Conservation (phyloP, 2,888 invertebrate genomes). For the Polyommatus icarus region DNA sequence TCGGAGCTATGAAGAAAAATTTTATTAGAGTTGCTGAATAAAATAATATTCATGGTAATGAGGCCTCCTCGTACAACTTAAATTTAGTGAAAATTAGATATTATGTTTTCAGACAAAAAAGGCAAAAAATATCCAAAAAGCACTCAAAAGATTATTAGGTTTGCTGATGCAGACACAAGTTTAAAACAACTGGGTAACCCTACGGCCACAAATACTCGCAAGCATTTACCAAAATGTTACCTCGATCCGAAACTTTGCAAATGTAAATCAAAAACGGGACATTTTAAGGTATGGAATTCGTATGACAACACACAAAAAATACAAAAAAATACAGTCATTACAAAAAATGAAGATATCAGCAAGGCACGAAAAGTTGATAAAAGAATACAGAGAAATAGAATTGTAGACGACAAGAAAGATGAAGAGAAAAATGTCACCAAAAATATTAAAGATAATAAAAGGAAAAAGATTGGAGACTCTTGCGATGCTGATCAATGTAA, state of each 20-base stretch:
- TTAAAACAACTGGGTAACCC: slow-evolving; percentile 13
- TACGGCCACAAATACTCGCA: slow-evolving; percentile 1
- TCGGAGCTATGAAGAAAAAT: background rate
- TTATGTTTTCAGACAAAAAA: slow-evolving; percentile 19
- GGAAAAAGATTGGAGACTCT: background rate
- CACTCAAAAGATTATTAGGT: slow-evolving; percentile 17
- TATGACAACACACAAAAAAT: background rate
- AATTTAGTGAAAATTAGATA: background rate
- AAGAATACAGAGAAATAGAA: slow-evolving; percentile 1
- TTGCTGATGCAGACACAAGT: slow-evolving; percentile 1
- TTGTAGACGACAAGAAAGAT: background rate
- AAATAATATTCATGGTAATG: background rate
- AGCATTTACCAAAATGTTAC: slow-evolving; percentile 22
- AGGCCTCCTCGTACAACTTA: background rate
- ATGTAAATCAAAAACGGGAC: slow-evolving; percentile 11
- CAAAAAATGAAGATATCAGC: background rate
- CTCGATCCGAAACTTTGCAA: slow-evolving; percentile 22
- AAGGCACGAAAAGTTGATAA: background rate
- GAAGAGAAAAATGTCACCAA: background rate
- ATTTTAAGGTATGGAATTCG: slow-evolving; percentile 16
- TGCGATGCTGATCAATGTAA: slow-evolving; percentile 1
- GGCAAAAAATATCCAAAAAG: slow-evolving; percentile 11
- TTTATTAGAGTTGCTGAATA: background rate
- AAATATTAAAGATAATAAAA: background rate
- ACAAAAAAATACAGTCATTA: background rate